Base-by-base conservation (phyloP, 2,113 vertebrate species). In the Himantopus leucocephalus region DNA sequence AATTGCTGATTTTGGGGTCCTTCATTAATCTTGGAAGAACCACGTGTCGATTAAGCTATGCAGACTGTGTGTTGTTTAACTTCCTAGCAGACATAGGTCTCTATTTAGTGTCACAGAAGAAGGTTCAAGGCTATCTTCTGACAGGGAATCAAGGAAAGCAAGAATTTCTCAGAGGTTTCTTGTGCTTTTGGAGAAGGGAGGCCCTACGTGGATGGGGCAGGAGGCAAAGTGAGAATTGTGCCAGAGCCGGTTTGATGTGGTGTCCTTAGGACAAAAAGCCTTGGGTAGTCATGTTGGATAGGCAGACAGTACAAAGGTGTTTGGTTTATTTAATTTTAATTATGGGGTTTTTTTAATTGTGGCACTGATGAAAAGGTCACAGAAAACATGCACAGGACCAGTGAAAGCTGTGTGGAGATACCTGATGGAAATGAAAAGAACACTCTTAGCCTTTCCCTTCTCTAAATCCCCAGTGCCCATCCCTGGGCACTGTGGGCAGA, bases 161-260 rank as follows among this genome's bases (percentile, higher is more conserved):
- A 81, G 27, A 59, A 43, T 79, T 90, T 82, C 27, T 91, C 7
- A 41, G 43, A 34, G 18, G 19, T 16, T 74, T 47, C 34, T 62
- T 43, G 58, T 76, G 12, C 23, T 74, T 76, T 59, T 63, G 37
- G 9, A 47, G 23, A 32, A 63, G 11, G 23, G 26, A 66, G 14
- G 12, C 15, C 35, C 37, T 56, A 0, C 1, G 1, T 11, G 47
- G 27, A 41, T n/a, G 26, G 22, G 45, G 6, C 35, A 95, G 52
- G 29, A 27, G n/a, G 43, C 21, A 47, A 52, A 67, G 15, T 27
- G 34, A 67, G 32, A 67, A 30, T 37, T 27, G 21, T 3, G 50
- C 9, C 16, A 24, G n/a, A 66, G 23, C 23, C 1, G 4, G 9
- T 24, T 19, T 76, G 53, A 3, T 5, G 1, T 0, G 0, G 19